Conservation (phyloP, 2,113 vertebrate genomes). For the Melanocharis versteri region DNA sequence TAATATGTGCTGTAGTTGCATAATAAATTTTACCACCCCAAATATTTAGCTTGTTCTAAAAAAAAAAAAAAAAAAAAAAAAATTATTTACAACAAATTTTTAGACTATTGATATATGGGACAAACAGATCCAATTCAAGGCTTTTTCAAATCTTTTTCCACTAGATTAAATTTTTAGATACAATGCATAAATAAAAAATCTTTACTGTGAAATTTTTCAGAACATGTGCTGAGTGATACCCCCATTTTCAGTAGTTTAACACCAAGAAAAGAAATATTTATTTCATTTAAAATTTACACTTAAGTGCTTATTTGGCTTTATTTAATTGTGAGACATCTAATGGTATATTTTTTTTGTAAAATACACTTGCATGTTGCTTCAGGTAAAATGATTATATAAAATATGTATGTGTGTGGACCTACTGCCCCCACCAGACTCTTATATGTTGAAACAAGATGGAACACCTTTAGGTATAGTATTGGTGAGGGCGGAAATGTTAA, state of each 20-base stretch:
- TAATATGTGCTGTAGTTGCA: not conserved
- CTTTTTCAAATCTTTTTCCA: not conserved
- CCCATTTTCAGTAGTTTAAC: not conserved
- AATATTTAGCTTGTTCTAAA: not conserved
- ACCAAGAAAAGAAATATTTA: fast-evolving
- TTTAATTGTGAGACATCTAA: not conserved
- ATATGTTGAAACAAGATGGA: not conserved
- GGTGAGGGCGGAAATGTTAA: not conserved
- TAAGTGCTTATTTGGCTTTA: not conserved
- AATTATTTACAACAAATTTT: not conserved
- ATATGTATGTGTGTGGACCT: not conserved
- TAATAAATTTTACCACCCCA: not conserved
- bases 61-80: not conserved
- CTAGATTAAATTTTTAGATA: not conserved
- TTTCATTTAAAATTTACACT: not conserved
- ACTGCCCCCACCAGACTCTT: not conserved
- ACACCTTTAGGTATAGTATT: not conserved
- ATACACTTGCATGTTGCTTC: not conserved
- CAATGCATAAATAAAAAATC: not conserved
- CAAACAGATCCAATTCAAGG: not conserved
- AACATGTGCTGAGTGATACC: not conserved
- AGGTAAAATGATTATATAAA: not conserved
- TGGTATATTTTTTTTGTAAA: not conserved
- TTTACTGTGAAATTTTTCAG: not conserved
- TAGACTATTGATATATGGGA: not conserved